phyloP scores from a whole-genome alignment of 2,113 vertebrate genomes.

The Cyrtonyx montezumae region DNA sequence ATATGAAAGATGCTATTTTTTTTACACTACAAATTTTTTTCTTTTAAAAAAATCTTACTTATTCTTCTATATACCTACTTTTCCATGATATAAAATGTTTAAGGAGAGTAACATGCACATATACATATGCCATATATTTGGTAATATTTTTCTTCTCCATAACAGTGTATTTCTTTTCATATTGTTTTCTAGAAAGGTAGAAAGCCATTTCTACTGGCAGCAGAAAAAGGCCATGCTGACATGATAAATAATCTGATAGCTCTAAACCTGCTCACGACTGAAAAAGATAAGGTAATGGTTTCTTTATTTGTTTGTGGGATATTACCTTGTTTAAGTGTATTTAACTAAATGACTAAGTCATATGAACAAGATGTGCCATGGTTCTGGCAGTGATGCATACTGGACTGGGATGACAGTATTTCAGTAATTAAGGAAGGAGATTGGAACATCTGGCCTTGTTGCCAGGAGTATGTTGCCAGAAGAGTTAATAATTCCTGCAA shows the following conservation, averaged over 20 bases:
- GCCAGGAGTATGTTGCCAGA: not conserved
- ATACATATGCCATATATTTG: not conserved
- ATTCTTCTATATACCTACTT: not conserved
- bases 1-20: not conserved
- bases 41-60: not conserved
- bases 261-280: constrained; percentile 85
- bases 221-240: constrained; percentile 82
- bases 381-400: not conserved
- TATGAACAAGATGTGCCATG: not conserved
- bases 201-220: constrained; percentile 84
- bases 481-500: not conserved
- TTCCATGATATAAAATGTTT: not conserved
- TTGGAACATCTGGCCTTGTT: not conserved
- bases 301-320: not conserved
- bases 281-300: constrained; percentile 84
- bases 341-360: not conserved
- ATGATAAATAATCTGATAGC: constrained; percentile 82
- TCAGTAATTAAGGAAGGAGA: not conserved
- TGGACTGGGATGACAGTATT: not conserved
- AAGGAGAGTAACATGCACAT: not conserved
- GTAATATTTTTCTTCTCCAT: not conserved
- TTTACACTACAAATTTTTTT: not conserved
- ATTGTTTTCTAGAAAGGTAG: constrained; percentile 82
- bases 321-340: not conserved
- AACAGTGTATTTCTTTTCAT: not conserved